Base-by-base conservation (phyloP, 2,113 vertebrate genomes). In the Psittacus erithacus region DNA sequence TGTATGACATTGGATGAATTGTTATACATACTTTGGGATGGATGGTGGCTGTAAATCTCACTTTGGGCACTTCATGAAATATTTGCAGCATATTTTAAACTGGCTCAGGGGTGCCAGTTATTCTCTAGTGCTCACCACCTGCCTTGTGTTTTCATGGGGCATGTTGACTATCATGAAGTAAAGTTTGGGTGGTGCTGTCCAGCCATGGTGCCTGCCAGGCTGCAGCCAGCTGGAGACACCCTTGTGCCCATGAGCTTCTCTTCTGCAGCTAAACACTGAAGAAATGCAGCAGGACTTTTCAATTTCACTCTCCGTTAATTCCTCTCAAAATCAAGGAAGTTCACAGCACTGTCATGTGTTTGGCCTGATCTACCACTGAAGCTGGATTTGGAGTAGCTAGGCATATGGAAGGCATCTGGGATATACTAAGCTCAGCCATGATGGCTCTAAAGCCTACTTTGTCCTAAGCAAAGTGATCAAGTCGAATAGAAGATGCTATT, bases 41-140 rank as follows among this genome's bases (percentile, higher is more conserved):
- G 27, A 86, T 47, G 24, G 60, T 68, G 68, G 65, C 50, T 1
- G 4, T 90, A 88, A 93, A 94, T 94, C 35, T 95, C 33, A 47
- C 38, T 81, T 75, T 59, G 29, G 64, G 85, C 59, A 75, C 64
- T 52, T 81, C 10, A 68, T 70, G 20, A 95, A 90, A 77, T 74
- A 96, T 55, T 90, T 88, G 53, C 17, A 74, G 33, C 38, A 6
- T 70, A 64, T 83, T 90, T 97, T 78, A 90, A 75, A 68, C 17
- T 44, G 43, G 20, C 29, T 83, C 43, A 88, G 71, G 33, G 24
- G 46, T 86, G 50, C 7, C 50, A 78, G 0, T 71, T 67, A 16
- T 76, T 53, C 46, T 41, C 3, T 11, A 46, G 9, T 33, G 16
- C 29, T 77, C 6, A 17, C 25, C 2, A 4, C 7, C 11, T 65